Evolutionary conservation across 2,113 vertebrate genomes (phyloP).

Genomic region (Myotis brandtii): DNA sequence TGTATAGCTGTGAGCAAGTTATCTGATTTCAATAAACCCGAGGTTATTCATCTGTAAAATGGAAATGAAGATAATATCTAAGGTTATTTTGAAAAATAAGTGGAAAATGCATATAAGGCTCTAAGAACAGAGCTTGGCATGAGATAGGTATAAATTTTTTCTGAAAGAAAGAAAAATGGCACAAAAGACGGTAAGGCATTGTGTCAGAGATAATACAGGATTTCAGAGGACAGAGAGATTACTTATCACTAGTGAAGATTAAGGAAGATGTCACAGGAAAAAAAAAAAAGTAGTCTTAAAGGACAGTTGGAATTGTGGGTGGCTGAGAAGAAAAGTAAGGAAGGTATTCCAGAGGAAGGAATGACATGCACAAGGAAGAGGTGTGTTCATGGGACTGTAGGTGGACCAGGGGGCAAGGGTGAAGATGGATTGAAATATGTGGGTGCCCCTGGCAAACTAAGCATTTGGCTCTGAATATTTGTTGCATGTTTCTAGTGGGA

Average conservation of each 20-base stretch:
- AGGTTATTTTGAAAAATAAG: conserved; percentile 26
- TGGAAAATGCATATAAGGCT: background rate
- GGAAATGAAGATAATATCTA: conserved; percentile 8
- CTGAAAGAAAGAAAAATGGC: background rate
- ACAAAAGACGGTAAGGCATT: background rate
- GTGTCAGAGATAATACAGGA: background rate
- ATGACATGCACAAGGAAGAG: background rate
- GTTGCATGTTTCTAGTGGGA: background rate
- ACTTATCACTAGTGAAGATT: background rate
- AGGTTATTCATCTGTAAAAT: conserved; percentile 44
- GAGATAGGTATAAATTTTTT: background rate
- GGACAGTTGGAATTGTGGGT: background rate
- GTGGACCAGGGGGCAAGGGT: background rate
- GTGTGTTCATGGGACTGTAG: background rate
- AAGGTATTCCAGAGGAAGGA: background rate
- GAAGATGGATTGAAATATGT: background rate
- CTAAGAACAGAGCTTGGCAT: background rate
- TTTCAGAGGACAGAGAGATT: background rate
- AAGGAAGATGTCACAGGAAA: background rate
- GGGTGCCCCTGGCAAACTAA: background rate
- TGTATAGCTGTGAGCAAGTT: background rate
- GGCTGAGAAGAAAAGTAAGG: background rate
- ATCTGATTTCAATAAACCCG: background rate
- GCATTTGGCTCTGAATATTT: background rate
- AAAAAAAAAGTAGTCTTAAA: background rate